Conservation (phyloP, 2,888 invertebrate species). For the Eupeodes latifasciatus region DNA sequence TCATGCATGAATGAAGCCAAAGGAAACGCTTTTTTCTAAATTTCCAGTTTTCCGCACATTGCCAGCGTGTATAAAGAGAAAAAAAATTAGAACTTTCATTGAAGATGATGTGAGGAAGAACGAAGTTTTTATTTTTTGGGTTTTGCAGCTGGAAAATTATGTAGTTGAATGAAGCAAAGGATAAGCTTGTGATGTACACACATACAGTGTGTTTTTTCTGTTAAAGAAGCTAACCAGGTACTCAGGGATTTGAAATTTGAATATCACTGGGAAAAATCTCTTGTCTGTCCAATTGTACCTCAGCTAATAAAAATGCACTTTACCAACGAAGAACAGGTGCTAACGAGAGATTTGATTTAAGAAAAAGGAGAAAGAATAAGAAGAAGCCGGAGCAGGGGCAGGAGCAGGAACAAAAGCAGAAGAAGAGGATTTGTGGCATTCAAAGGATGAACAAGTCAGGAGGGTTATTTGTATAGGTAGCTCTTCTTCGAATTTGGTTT, state of each 20-base stretch:
- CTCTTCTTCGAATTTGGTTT: constrained; percentile 1
- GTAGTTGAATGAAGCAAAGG: constrained; percentile 21
- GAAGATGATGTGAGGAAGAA: constrained; percentile 63
- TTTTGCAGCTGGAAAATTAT: neutral
- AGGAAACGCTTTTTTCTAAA: constrained; percentile 61
- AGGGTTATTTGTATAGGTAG: constrained; percentile 19
- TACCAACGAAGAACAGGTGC: constrained; percentile 65
- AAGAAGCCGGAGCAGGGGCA: too few species aligned
- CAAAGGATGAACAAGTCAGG: constrained; percentile 19
- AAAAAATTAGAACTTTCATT: constrained; percentile 62
- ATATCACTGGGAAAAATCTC: constrained; percentile 43
- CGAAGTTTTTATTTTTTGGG: constrained; percentile 22
- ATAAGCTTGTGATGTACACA: constrained; percentile 25
- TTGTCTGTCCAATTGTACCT: constrained; percentile 35
- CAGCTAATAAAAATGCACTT: constrained; percentile 61
- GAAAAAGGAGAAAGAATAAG: neutral
- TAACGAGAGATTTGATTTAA: constrained; percentile 64
- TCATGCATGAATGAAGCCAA: constrained; percentile 62
- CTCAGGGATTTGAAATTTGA: constrained; percentile 45
- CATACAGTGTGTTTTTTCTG: neutral
- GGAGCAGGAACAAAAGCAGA: too few species aligned
- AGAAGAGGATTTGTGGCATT: neutral
- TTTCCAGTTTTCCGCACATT: constrained; percentile 42
- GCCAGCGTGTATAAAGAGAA: constrained; percentile 4
- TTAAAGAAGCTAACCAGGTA: constrained; percentile 40